Base-by-base conservation (phyloP, 1,140 invertebrate genomes). In the Drosophila tropicalis region DNA sequence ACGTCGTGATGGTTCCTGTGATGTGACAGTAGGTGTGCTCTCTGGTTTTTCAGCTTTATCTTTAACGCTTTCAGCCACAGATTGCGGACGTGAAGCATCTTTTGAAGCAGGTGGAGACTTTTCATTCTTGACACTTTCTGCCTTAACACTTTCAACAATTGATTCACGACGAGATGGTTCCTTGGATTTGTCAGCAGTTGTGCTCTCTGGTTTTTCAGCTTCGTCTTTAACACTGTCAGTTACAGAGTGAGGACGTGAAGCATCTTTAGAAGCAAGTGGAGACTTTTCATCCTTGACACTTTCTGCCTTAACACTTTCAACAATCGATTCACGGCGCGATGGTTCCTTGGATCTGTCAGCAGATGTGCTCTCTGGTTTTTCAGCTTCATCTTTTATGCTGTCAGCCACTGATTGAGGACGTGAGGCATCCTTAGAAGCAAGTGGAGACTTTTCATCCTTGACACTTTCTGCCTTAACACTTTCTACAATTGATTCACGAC, bases 401-500 rank as follows among this genome's bases (percentile, higher is more conserved):
- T 19, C 67, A 6, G 61, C 69, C 1, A 70, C 68, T n/a, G 79
- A 82, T 47, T 17, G 66, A 22, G 65, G 67, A 15, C 66, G 62
- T 1, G 73, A 82, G 5, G 13, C 36, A 19, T 76, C 73, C 9
- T 71, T 66, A 0, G 76, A 73, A 15, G 36, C 41, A 7, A 34
- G 29, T 36, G 25, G 9, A 13, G 73, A 70, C 55, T 76, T 79
- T 0, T 62, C 62, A 7, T 68, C 68, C 12, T 65, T 69, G 12
- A 61, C 15, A 17, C 62, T 76, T 17, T 70, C 71, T 1, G 57
- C 62, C 13, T 73, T 72, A 2, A 57, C 13, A 56, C 75, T 78
- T 34, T 74, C 79, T 1, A 68, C 75, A 3, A 71, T 41, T 13
- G 81, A 82, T 29, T 67, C 67, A 1, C 62, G 75, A 0, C 76